These are phyloP conservation scores for Drosophila birchii DNA, from an alignment of 2,888 invertebrate species.

Conservation along the genomic window DNA sequence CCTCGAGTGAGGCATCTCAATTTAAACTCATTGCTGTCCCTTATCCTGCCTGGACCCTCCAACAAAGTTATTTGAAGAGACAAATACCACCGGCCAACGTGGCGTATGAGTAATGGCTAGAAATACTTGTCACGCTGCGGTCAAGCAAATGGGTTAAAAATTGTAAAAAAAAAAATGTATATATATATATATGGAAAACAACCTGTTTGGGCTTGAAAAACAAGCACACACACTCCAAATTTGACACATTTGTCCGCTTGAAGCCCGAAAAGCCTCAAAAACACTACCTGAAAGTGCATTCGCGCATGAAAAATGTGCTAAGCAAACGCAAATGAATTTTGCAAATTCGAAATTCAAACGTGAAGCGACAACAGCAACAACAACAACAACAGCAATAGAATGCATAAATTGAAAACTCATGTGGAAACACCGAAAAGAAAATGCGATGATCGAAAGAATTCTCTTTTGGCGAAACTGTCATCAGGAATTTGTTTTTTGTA, in stretches of 20 bases:
- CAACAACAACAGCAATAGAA: conserved; percentile 15
- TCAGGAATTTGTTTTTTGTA: conserved; percentile 39
- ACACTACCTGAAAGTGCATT: conserved; percentile 54
- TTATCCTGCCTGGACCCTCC: conserved; percentile 59
- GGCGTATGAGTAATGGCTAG: conserved; percentile 46
- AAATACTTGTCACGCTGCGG: conserved; percentile 60
- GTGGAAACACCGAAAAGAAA: conserved; percentile 42
- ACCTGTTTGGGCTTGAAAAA: conserved; percentile 27
- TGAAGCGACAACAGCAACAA: conserved; percentile 55
- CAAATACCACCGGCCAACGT: conserved; percentile 37
- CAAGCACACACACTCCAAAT: conserved; percentile 38
- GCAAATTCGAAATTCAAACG: conserved; percentile 71
- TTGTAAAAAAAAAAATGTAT: neutral
- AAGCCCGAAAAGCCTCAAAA: conserved; percentile 25
- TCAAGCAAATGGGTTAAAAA: conserved; percentile 26
- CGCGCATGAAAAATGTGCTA: conserved; percentile 71
- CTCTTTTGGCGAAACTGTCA: conserved; percentile 45
- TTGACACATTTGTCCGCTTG: conserved; percentile 63
- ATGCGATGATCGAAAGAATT: conserved; percentile 42
- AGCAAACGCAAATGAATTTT: conserved; percentile 74
- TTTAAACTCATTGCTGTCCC: conserved; percentile 67
- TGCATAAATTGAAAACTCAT: conserved; percentile 51
- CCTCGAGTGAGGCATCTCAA: conserved; percentile 56
- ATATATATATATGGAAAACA: conserved; percentile 30
- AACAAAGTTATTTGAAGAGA: conserved; percentile 63